Percentiles rank a stretch among this genome's conserved stretches.
Evolutionary conservation across 2,888 invertebrate species (phyloP).

Genomic region (Patella caerulea): DNA sequence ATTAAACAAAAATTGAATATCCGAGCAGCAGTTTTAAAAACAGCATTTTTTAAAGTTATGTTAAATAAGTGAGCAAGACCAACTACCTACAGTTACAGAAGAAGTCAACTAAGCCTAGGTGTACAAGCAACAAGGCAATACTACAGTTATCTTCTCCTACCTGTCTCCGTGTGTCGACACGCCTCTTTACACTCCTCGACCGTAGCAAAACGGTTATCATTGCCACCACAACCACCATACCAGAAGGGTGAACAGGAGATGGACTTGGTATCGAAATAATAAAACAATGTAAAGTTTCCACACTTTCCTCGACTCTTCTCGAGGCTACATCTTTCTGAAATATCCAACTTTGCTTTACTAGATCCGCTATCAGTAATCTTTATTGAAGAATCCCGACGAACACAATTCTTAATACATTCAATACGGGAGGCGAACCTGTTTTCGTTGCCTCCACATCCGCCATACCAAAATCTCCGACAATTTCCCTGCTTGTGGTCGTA

Average conservation of each 20-base stretch:
- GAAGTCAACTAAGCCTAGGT: too few relatives aligned
- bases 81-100: too few relatives aligned
- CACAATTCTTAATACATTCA: conserved; percentile 1
- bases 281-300: conserved; percentile 53
- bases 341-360: conserved; percentile 75
- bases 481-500: not conserved
- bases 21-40: too few relatives aligned
- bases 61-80: too few relatives aligned
- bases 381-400: not conserved
- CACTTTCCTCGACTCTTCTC: conserved; percentile 73
- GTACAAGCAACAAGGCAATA: conserved; percentile 1
- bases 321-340: conserved; percentile 77
- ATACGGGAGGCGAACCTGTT: conserved; percentile 72
- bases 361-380: conserved; percentile 20
- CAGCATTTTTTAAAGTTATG: too few relatives aligned
- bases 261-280: conserved; percentile 71
- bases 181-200: conserved; percentile 83
- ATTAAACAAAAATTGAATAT: too few relatives aligned
- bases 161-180: conserved; percentile 23
- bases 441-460: conserved; percentile 76
- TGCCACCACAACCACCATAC: conserved; percentile 75
- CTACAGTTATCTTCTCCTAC: conserved; percentile 6
- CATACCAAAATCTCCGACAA: conserved; percentile 82
- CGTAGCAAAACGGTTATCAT: conserved; percentile 77
- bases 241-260: conserved; percentile 82